Evolutionary conservation across 2,113 vertebrate species (phyloP), one percentile per base, ranked within the genome.

Genomic region (Mesembrinibis cayennensis): DNA sequence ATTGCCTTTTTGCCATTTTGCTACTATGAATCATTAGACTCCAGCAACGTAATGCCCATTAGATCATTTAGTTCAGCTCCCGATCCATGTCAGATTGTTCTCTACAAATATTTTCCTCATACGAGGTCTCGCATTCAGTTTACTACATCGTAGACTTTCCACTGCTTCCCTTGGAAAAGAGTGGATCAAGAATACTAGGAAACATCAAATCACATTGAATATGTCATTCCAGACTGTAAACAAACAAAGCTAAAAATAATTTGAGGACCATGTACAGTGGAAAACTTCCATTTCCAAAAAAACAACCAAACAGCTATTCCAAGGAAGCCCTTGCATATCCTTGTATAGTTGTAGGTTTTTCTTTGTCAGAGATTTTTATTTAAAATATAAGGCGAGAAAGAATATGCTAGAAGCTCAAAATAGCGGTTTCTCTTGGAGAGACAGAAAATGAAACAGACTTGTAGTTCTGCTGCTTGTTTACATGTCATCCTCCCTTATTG

Each of bases 191-290:
- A 95, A 94, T 90, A 96, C 74, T 91, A 96, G 93, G 94, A 96
- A 97, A 96, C 82, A 96, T 90, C 93, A 97, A 93, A 97, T 97
- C 95, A 97, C 63, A 23, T 94, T 76, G 55, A 93, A 73, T 91
- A 93, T 95, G 91, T 95, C 63, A 91, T 91, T 95, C 58, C 70
- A 93, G 87, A 83, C 61, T 94, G 91, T 92, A 97, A 96, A 97
- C 83, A 97, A 95, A 85, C 89, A 96, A 71, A 78, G 82, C 59
- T 95, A 95, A 97, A 95, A 95, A 96, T 97, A 97, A 65, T 73
- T 82, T 76, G 87, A 93, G 70, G 89, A 93, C 66, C 78, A 80
- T 5, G 34, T 82, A 82, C 66, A 89, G 82, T 91, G 93, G 89
- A 95, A 97, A 97, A 78, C 87, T 93, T 95, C 45, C 42, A 80